Base-by-base conservation (phyloP, 2,113 vertebrate genomes). In the Propithecus coquereli region DNA sequence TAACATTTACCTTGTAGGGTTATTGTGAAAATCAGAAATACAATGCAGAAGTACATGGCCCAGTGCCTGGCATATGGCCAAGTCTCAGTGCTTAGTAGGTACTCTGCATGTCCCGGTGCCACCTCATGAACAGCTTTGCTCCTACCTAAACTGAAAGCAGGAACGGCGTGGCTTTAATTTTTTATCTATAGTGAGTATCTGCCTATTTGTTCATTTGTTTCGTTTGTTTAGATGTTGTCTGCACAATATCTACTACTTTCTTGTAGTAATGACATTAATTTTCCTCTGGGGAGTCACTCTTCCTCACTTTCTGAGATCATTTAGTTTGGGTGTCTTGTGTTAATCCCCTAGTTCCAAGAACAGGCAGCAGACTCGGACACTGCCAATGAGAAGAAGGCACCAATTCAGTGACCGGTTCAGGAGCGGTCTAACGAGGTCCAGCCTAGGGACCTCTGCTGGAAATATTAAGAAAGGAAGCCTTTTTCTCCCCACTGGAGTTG, bases 11-110 rank as follows among this genome's bases (percentile, higher is more conserved):
- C 65, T 63, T 59, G 8, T 7, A 86, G 16, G 54, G 50, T 83
- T 63, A 89, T 6, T 47, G 6, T 94, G 95, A 73, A 50, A n/a
- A 95, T 74, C 63, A 90, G 82, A 89, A 91, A 65, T 37, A 87
- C 87, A 65, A 90, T 8, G 73, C 43, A 73, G 9, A 93, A 85
- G 45, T 34, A 63, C 8, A 43, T 0, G 74, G 76, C 37, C 80
- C 57, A 13, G 22, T 17, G 52, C 17, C 30, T 40, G 70, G 40
- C 59, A 25, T 8, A 18, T 4, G 59, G 40, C 50, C 89, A 85
- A 82, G 52, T 81, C 34, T 74, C 43, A 9, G 3, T 71, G 34
- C 84, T 63, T 5, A 68, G 71, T 8, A 63, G 94, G 70, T 50
- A 32, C 59, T 27, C 30, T 73, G 86, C 23, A 14, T 11, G 22